Percentiles rank a stretch among this genome's conserved stretches.
These are phyloP conservation scores for Neodiprion pinetum DNA, from an alignment of 1,140 invertebrate species.

Conservation along the genomic window DNA sequence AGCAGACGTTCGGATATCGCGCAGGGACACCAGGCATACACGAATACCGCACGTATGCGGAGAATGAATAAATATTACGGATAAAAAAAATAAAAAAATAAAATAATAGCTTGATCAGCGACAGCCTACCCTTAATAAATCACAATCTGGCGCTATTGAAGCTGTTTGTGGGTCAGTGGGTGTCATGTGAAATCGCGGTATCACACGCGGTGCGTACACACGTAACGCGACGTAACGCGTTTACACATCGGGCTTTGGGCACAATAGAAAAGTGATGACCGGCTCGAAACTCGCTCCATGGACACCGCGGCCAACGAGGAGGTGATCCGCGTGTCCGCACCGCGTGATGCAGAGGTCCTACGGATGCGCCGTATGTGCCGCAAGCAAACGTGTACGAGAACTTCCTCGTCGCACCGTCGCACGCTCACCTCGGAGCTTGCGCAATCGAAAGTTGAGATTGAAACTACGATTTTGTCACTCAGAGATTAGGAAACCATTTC, in stretches of 20 bases:
- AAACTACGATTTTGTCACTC: not conserved
- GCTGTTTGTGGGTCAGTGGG: slow-evolving; percentile 36
- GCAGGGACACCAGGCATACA: no score
- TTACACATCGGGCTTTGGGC: not conserved
- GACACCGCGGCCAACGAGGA: no score
- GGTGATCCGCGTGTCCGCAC: no score
- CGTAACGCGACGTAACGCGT: not conserved
- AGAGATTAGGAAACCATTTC: not conserved
- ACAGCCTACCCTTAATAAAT: slow-evolving; percentile 26
- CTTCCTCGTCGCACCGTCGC: no score
- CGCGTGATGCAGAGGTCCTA: not conserved
- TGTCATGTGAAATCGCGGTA: slow-evolving; percentile 29
- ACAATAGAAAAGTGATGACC: slow-evolving; percentile 7
- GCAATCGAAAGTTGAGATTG: not conserved
- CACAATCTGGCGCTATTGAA: slow-evolving; percentile 39
- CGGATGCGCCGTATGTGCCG: not conserved
- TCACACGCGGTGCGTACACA: not conserved
- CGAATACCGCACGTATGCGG: no score
- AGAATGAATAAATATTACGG: no score
- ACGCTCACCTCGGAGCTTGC: not conserved
- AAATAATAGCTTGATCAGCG: no score
- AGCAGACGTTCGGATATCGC: no score
- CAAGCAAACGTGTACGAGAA: not conserved
- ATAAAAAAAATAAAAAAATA: no score
- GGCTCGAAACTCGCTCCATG: not conserved